Evolutionary conservation across 2,888 invertebrate genomes (phyloP).

Genomic region (Ennomos fuscantarius): DNA sequence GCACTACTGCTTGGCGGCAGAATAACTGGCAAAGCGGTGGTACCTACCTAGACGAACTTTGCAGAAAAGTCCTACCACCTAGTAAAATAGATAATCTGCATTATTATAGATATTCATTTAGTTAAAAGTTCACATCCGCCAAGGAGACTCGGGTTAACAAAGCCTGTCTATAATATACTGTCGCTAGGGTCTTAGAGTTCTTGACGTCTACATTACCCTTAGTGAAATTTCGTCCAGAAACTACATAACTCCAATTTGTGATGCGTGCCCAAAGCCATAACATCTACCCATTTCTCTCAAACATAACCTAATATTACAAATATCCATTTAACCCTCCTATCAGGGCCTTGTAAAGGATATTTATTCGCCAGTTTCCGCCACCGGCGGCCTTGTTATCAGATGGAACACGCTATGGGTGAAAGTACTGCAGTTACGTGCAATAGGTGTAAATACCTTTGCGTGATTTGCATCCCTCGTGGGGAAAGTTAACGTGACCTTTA

Average conservation of each 20-base stretch:
- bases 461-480: conserved; percentile 46
- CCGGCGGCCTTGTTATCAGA: conserved; percentile 15
- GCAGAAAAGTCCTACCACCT: too few species aligned
- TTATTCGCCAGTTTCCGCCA: conserved; percentile 22
- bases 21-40: too few species aligned
- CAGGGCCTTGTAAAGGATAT: conserved; percentile 22
- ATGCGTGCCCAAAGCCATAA: background rate
- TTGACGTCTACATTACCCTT: too few species aligned
- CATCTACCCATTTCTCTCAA: background rate
- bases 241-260: background rate
- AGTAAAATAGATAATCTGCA: too few species aligned
- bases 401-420: conserved; percentile 27
- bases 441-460: conserved; percentile 47
- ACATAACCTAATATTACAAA: conserved; percentile 10
- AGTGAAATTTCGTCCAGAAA: too few species aligned
- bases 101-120: too few species aligned
- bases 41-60: too few species aligned
- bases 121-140: too few species aligned
- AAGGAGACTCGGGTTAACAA: too few species aligned
- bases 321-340: conserved; percentile 14
- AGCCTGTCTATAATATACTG: too few species aligned
- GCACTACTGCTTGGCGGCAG: too few species aligned
- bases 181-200: conserved; percentile 11
- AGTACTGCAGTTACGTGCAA: conserved; percentile 45
- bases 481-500: conserved; percentile 63